Percentiles rank a stretch among this genome's conserved stretches.
These are phyloP conservation scores for Saimiri boliviensis DNA, from an alignment of 2,113 vertebrate genomes.

Conservation along the genomic window DNA sequence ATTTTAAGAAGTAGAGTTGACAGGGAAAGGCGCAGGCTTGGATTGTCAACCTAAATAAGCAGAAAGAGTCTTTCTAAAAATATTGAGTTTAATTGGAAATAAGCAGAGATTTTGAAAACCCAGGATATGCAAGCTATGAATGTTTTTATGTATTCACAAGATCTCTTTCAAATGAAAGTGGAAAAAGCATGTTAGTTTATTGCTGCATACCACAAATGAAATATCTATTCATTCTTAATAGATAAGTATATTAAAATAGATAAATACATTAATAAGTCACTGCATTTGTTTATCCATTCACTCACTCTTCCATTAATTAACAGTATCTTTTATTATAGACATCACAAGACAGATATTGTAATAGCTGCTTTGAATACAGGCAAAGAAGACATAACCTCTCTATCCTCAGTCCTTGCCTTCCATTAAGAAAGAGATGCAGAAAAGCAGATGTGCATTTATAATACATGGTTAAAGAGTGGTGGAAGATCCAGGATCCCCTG, in stretches of 20 bases:
- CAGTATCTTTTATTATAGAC: not conserved
- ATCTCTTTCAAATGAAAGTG: not conserved
- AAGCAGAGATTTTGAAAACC: no score
- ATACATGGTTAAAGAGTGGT: not conserved
- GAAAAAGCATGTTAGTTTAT: not conserved
- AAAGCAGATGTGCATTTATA: not conserved
- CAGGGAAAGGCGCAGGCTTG: not conserved
- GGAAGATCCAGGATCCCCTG: not conserved
- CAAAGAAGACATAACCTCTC: not conserved
- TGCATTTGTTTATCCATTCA: not conserved
- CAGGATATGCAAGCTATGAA: not conserved
- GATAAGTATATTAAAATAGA: no score
- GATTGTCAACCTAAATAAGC: no score
- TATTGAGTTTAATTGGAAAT: no score
- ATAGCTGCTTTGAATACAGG: not conserved
- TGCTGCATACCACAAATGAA: not conserved
- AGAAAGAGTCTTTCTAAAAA: no score
- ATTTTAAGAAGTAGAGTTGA: not conserved
- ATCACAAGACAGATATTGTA: not conserved
- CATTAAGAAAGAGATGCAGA: not conserved
- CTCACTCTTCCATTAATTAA: not conserved
- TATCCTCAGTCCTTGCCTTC: not conserved
- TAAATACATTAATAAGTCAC: no score
- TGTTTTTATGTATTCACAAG: not conserved
- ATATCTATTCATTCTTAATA: not conserved